phyloP scores from a whole-genome alignment of 2,888 invertebrate genomes.

The Nomada ferruginata region DNA sequence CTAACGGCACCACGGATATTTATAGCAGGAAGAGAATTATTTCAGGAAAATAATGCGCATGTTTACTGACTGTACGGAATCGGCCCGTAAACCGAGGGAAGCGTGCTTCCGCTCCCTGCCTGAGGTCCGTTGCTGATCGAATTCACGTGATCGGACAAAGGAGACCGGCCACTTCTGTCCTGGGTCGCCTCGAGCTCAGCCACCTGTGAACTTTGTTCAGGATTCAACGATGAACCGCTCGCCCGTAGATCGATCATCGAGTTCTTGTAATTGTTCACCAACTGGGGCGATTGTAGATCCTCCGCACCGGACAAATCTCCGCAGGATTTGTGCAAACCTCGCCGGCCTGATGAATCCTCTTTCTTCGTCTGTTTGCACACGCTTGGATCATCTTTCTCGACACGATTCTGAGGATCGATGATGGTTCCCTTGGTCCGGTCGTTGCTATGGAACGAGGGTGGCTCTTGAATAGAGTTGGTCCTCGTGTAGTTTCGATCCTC shows the following conservation, averaged over 20 bases:
- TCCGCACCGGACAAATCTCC: slow-evolving; percentile 60
- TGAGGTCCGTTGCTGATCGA: slow-evolving; percentile 66
- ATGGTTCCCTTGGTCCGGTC: background rate
- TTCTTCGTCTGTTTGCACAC: background rate
- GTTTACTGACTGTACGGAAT: slow-evolving; percentile 91
- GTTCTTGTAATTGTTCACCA: slow-evolving; percentile 77
- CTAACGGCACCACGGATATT: slow-evolving; percentile 57
- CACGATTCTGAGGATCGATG: background rate
- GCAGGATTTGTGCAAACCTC: slow-evolving; percentile 68
- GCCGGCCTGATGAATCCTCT: background rate
- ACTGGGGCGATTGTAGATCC: slow-evolving; percentile 77
- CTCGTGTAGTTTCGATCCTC: background rate
- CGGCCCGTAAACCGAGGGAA: slow-evolving; percentile 91
- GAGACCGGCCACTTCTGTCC: slow-evolving; percentile 46
- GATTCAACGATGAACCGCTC: slow-evolving; percentile 8
- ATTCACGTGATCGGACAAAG: slow-evolving; percentile 63
- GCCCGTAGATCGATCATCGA: slow-evolving; percentile 69
- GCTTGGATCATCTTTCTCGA: background rate
- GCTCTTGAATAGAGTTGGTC: no score
- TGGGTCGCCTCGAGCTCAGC: slow-evolving; percentile 30
- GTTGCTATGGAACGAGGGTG: background rate
- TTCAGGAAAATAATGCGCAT: slow-evolving; percentile 64
- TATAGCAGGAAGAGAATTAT: slow-evolving; percentile 58
- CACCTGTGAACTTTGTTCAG: slow-evolving; percentile 27
- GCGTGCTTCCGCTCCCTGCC: slow-evolving; percentile 85